Base-by-base conservation (phyloP, 2,888 invertebrate genomes). In the Agriopis leucophaearia region DNA sequence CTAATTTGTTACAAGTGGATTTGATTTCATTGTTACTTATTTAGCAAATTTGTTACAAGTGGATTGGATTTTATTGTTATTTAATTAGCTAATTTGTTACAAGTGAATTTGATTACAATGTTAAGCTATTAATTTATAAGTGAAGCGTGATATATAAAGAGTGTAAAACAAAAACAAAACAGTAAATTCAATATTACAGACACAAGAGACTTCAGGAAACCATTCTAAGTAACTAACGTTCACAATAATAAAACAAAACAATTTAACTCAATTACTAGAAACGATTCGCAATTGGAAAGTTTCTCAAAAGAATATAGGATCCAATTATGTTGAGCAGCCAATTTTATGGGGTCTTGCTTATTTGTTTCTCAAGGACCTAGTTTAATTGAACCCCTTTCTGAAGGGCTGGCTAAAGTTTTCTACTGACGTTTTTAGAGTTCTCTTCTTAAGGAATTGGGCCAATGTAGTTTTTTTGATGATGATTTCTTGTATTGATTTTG, bases 251-350 rank as follows among this genome's bases (percentile, higher is more conserved):
- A 12, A 57, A 54, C 66, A 72, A 76, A 71, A 64, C 61, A 60
- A 70, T 69, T 73, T 68, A 68, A 73, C 70, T 78, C 71, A 73
- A 73, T 70, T 72, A 64, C 66, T 42, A 60, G 69, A 73, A 74
- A 76, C 78, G 76, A 75, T 69, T 73, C 69, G 69, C 67, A 83
- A 79, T 86, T 80, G 78, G 80, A 83, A 87, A 81, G 75, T 83
- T 87, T 78, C 61, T 69, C 73, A 78, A 82, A 81, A 81, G 78
- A 83, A 83, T 86, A 83, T 81, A 81, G 77, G 72, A 78, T 82
- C 82, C 86, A 89, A 88, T 91, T 88, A 88, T 87, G 85, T 76
- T 83, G 81, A 87, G 80, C 76, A 87, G 84, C 80, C 85, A 85
- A 85, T 89, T 88, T 81, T 79, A 82, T 77, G 78, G 66, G 74